Evolutionary conservation across 2,113 vertebrate species (phyloP).

Genomic region (Diphyllodes magnificus): DNA sequence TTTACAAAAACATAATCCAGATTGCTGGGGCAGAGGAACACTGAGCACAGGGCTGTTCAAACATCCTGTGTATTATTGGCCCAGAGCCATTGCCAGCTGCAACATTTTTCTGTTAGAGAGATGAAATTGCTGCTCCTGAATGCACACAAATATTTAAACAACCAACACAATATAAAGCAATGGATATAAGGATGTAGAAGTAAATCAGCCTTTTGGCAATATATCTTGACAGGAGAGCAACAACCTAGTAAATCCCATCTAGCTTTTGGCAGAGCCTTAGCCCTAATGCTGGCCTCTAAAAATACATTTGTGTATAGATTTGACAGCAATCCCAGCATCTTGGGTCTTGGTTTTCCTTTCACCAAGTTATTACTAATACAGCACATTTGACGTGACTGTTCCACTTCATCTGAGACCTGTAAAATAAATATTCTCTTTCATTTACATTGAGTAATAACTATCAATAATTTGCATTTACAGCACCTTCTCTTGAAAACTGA

Average conservation of each 20-base stretch:
- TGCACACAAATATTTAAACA: background rate
- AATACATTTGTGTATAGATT: background rate
- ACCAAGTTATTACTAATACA: background rate
- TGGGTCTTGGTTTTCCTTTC: background rate
- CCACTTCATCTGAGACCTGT: background rate
- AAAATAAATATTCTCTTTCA: background rate
- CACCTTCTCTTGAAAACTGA: background rate
- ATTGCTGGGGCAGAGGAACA: conserved; percentile 31
- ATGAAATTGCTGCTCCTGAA: conserved; percentile 18
- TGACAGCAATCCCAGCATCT: background rate
- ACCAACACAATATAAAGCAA: background rate
- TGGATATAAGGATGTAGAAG: background rate
- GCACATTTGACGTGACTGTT: background rate
- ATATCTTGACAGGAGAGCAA: background rate
- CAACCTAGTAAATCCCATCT: background rate
- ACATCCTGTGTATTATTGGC: conserved; percentile 51
- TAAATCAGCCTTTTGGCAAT: background rate
- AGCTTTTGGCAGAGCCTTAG: background rate
- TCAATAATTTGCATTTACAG: background rate
- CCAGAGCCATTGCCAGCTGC: conserved; percentile 48
- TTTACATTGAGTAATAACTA: background rate
- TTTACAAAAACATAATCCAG: conserved; percentile 44
- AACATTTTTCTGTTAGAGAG: conserved; percentile 8
- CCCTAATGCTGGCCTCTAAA: background rate
- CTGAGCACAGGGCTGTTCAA: conserved; percentile 22